These are phyloP conservation scores for Panorpa germanica DNA, from an alignment of 2,888 invertebrate species.

Conservation along the genomic window DNA sequence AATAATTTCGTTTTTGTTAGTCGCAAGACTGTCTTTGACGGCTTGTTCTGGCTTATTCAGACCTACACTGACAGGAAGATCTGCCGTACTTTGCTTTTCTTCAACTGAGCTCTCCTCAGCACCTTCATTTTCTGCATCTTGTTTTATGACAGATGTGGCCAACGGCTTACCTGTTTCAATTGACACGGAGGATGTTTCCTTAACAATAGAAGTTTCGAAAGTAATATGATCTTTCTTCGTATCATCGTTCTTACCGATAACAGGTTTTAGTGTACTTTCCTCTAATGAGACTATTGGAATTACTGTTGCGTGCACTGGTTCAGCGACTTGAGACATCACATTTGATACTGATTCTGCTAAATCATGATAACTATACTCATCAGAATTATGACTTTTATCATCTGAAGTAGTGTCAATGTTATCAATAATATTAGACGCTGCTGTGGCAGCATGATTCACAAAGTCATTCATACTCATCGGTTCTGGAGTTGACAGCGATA, in stretches of 20 bases:
- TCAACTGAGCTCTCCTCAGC: too few relatives aligned
- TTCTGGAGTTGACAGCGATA: constrained; percentile 17
- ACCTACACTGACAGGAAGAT: background rate
- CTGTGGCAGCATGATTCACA: constrained; percentile 22
- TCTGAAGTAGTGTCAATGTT: constrained; percentile 11
- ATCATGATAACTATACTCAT: constrained; percentile 10
- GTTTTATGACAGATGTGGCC: background rate
- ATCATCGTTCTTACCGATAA: too few relatives aligned
- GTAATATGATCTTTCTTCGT: constrained; percentile 5
- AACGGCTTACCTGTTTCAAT: background rate
- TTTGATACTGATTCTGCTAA: constrained; percentile 14
- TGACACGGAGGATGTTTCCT: constrained; percentile 11
- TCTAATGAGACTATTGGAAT: too few relatives aligned
- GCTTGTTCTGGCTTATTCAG: background rate
- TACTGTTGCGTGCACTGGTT: too few relatives aligned
- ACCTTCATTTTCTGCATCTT: constrained; percentile 1
- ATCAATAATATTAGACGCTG: constrained; percentile 22
- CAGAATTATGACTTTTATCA: constrained; percentile 5
- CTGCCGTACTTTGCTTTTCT: background rate
- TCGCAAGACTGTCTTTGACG: background rate
- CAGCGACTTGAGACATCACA: constrained; percentile 14
- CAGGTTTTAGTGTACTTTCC: too few relatives aligned
- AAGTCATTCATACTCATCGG: constrained; percentile 21
- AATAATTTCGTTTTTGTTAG: background rate
- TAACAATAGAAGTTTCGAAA: constrained; percentile 10